phyloP scores from a whole-genome alignment of 2,888 invertebrate genomes.

The Coenonympha arcania region DNA sequence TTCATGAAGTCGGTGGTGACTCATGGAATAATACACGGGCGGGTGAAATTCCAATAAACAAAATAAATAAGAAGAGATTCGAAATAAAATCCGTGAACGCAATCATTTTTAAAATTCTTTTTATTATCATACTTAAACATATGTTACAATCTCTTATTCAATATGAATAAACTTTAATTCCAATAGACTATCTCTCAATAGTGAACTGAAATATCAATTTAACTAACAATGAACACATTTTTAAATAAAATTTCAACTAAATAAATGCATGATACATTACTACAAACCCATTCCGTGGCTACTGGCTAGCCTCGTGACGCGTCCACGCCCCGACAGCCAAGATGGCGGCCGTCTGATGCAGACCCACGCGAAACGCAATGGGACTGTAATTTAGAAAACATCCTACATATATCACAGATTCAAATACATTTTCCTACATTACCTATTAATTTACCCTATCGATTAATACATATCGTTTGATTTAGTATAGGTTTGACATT shows the following conservation, averaged over 20 bases:
- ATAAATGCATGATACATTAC: slow-evolving; percentile 73
- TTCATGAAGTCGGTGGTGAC: slow-evolving; percentile 59
- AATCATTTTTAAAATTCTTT: slow-evolving; percentile 49
- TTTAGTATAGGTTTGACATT: slow-evolving; percentile 69
- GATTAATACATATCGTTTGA: slow-evolving; percentile 26
- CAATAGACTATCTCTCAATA: slow-evolving; percentile 59
- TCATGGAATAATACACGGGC: slow-evolving; percentile 73
- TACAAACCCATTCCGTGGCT: slow-evolving; percentile 75
- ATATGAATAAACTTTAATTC: slow-evolving; percentile 68
- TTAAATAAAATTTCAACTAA: slow-evolving; percentile 38
- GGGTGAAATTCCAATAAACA: slow-evolving; percentile 60
- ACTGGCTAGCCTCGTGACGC: no score
- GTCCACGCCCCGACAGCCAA: slow-evolving; percentile 75
- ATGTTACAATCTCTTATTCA: slow-evolving; percentile 71
- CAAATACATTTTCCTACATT: slow-evolving; percentile 52
- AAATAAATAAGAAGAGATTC: slow-evolving; percentile 33
- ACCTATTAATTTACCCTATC: slow-evolving; percentile 45
- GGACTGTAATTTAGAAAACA: slow-evolving; percentile 75
- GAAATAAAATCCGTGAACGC: slow-evolving; percentile 47
- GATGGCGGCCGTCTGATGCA: slow-evolving; percentile 71
- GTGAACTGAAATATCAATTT: slow-evolving; percentile 59
- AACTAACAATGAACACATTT: slow-evolving; percentile 27
- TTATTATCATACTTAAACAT: slow-evolving; percentile 71
- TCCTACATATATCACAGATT: slow-evolving; percentile 73
- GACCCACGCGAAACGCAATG: slow-evolving; percentile 75